Percentiles rank a stretch among this genome's conserved stretches.
Conservation (phyloP, 2,797 vertebrate species). For the Peromyscus aztecus region DNA sequence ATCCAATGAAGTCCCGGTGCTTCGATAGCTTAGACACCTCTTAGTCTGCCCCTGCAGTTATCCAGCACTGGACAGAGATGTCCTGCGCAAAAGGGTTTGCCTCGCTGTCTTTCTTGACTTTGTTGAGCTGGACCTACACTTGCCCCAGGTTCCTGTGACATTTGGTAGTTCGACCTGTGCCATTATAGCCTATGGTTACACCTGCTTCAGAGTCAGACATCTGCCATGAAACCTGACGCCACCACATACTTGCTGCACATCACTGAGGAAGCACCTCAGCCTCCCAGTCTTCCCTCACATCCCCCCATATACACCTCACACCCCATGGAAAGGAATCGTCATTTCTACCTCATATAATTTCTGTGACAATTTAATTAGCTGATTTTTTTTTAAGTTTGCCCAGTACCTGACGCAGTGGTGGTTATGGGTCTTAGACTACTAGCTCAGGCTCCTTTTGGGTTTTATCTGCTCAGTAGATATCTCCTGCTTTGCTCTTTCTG, state of each 20-base stretch:
- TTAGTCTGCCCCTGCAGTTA: background rate
- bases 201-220: background rate
- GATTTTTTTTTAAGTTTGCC: background rate
- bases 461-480: background rate
- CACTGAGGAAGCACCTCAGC: background rate
- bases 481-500: slow-evolving; percentile 1
- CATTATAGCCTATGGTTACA: background rate
- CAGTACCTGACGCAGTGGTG: background rate
- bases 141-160: background rate
- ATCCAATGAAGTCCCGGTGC: background rate
- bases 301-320: background rate
- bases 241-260: background rate
- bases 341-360: slow-evolving; percentile 28
- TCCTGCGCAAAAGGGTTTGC: background rate
- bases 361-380: background rate
- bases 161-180: background rate
- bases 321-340: background rate
- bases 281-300: background rate
- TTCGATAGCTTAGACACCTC: background rate
- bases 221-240: background rate
- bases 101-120: slow-evolving; percentile 10
- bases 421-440: background rate
- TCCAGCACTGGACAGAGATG: background rate
- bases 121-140: background rate
- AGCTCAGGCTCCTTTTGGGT: background rate